Base-by-base conservation (phyloP, 23 tunicate species). In the Phallusia fumigata region DNA sequence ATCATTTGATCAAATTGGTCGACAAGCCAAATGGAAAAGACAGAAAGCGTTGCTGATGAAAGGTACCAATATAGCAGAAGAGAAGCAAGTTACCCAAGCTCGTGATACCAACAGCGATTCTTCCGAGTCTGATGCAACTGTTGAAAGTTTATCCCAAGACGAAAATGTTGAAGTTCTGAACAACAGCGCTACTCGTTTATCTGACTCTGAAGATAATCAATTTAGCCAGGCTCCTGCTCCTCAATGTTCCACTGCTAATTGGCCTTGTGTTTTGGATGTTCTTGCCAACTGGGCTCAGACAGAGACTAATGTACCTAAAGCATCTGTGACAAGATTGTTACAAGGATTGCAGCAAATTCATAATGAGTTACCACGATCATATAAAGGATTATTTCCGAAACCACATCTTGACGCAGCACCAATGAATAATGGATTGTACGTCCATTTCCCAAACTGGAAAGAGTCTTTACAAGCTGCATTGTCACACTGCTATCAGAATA, bases 281-380 rank as follows among this genome's bases (percentile, higher is more conserved):
- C 13, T 79, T 69, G 65, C 31, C 35, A 86, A 40, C 72, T 87
- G 90, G 90, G 90, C 85, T 8, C 32, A 80, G 75, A 33, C 44
- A n/a, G 85, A 81, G 31, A 36, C 26, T 51, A 87, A 87, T 87
- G 90, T 87, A 16, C 90, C 90, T 5, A 81, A 87, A 35, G 58
- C 81, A 30, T 33, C 81, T 32, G 76, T 87, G 13, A 35, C 85
- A 15, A 74, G 76, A 51, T 36, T 87, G 28, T 81, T 87, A 52
- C 24, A 34, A 18, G 10, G 31, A 33, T 81, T 87, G 30, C 76
- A 58, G n/a, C 11, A 12, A 28, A 16, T 87, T 32, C 76, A 87
- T 34, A 40, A 65, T 21, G 77, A 76, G 30, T 75, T 87, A 75
- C 85, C 90, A 19, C 34, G 75, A 22, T 74, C 76, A 19, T 80